Evolutionary conservation across 2,113 vertebrate genomes (phyloP).

Genomic region (Bos javanicus): DNA sequence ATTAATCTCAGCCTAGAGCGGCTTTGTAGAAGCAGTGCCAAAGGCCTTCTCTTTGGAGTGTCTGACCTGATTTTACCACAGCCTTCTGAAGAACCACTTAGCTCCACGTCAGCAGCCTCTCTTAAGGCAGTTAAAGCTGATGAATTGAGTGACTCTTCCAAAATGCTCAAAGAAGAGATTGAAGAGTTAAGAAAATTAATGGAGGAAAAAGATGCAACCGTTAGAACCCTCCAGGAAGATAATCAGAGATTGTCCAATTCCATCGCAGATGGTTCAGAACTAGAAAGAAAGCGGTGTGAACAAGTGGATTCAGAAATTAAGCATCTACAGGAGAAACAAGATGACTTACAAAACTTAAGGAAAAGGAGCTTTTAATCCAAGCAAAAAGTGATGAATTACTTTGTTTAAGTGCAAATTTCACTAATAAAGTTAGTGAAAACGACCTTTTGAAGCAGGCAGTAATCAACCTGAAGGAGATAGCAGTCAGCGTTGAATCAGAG

Average conservation of each 20-base stretch:
- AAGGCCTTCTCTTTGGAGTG: conserved; percentile 85
- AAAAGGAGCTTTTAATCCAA: conserved; percentile 93
- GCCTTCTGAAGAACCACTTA: neutral
- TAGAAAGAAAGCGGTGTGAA: conserved; percentile 80
- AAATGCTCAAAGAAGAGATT: conserved; percentile 75
- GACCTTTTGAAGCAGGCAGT: conserved; percentile 92
- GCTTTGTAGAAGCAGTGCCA: conserved; percentile 82
- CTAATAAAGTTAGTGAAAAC: conserved; percentile 89
- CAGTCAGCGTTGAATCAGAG: conserved; percentile 88
- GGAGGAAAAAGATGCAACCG: conserved; percentile 82
- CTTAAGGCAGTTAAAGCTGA: neutral
- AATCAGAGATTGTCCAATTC: conserved; percentile 87
- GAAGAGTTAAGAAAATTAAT: conserved; percentile 76
- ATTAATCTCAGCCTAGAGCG: conserved; percentile 88
- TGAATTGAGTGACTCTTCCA: conserved; percentile 57
- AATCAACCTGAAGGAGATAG: conserved; percentile 91
- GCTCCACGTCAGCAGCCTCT: neutral
- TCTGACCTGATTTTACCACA: conserved; percentile 77
- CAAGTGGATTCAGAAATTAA: conserved; percentile 79
- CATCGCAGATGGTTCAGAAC: conserved; percentile 79
- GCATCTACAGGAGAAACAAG: conserved; percentile 83
- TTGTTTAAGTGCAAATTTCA: conserved; percentile 85
- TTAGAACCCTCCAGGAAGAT: conserved; percentile 89
- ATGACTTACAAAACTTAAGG: conserved; percentile 86
- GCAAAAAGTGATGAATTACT: conserved; percentile 88